A percentile compares a stretch with the other conserved stretches of the same genome.
Evolutionary conservation across 35 echinoderm and acorn worm genomes (phyloP).

Genomic region (Strongylocentrotus purpuratus): DNA sequence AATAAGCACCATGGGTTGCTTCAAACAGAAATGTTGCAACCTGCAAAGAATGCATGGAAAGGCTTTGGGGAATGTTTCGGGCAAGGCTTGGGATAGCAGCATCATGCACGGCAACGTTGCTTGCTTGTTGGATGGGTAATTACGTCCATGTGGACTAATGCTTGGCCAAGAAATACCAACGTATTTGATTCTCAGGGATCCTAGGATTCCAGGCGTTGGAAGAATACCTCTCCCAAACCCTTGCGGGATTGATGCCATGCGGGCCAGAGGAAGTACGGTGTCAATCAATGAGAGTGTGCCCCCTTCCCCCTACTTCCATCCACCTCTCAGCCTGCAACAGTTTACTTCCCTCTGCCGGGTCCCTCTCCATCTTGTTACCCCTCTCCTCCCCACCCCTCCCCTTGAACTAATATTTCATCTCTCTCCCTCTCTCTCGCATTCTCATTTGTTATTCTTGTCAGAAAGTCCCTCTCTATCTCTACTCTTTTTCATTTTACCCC

Average conservation of each 20-base stretch:
- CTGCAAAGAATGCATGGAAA: not conserved
- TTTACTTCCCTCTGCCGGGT: not conserved
- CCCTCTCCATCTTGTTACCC: not conserved
- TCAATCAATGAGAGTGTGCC: not conserved
- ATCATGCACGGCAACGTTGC: not conserved
- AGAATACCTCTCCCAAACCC: slow-evolving; percentile 9
- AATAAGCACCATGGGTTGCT: not conserved
- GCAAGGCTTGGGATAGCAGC: not conserved
- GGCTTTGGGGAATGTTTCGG: too few relatives aligned
- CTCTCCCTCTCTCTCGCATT: not conserved
- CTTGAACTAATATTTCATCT: not conserved
- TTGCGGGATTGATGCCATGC: not conserved
- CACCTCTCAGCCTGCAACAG: not conserved
- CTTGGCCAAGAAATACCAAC: slow-evolving; percentile 40
- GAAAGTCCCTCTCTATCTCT: not conserved
- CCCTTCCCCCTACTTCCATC: not conserved
- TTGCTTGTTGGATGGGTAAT: not conserved
- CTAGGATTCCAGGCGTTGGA: slow-evolving; percentile 15
- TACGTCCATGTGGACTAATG: not conserved
- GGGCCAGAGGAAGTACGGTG: not conserved
- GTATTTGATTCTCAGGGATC: slow-evolving; percentile 19
- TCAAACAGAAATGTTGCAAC: not conserved
- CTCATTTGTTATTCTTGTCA: too few relatives aligned
- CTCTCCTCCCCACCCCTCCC: not conserved
- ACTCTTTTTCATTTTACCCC: not conserved